These are phyloP conservation scores for Craseonycteris thonglongyai DNA, from an alignment of 2,113 vertebrate genomes.

Conservation along the genomic window DNA sequence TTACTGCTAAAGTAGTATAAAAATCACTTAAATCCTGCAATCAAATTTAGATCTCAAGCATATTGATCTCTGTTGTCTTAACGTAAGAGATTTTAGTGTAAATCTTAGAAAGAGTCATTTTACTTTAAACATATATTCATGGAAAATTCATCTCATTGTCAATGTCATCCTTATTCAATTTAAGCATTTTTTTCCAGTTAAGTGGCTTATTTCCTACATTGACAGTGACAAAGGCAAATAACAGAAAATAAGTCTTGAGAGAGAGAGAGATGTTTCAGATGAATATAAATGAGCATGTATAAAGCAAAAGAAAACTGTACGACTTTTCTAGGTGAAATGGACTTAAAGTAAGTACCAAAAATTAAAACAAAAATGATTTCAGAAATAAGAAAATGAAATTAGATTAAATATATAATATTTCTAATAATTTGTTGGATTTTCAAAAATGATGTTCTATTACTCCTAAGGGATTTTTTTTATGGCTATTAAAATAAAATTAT, in stretches of 20 bases:
- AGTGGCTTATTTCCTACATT: neutral
- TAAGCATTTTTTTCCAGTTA: slow-evolving; percentile 15
- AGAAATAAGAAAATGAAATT: neutral
- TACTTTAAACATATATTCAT: neutral
- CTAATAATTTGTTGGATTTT: neutral
- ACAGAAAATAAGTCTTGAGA: slow-evolving; percentile 22
- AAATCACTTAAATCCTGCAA: neutral
- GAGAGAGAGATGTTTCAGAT: neutral
- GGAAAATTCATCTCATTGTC: neutral
- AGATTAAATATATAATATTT: neutral
- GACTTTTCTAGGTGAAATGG: neutral
- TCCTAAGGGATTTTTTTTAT: neutral
- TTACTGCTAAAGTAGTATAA: neutral
- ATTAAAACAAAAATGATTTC: neutral
- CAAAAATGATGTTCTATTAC: neutral
- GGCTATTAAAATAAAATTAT: neutral
- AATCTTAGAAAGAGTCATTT: neutral
- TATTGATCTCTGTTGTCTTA: neutral
- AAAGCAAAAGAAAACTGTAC: neutral
- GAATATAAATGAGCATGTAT: slow-evolving; percentile 1
- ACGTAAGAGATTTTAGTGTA: neutral
- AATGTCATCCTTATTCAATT: neutral
- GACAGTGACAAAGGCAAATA: neutral
- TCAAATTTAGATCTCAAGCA: neutral
- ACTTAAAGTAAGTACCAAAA: neutral